Conservation (phyloP, 2,797 vertebrate species). For the Urosaurus nigricauda region DNA sequence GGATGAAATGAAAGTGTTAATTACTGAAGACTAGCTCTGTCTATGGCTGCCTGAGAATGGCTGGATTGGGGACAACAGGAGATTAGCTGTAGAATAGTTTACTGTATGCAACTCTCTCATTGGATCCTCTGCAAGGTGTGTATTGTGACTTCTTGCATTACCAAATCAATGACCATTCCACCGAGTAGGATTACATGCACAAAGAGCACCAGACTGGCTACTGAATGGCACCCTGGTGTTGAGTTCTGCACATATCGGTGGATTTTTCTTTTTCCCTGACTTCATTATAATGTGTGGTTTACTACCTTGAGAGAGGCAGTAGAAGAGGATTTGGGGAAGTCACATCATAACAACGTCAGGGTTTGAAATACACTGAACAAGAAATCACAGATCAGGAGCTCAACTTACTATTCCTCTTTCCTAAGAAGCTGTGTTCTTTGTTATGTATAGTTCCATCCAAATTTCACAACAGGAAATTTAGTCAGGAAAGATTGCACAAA, state of each 20-base stretch:
- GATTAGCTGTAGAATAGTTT: slow-evolving; percentile 10
- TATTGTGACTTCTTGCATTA: not conserved
- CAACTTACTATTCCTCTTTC: not conserved
- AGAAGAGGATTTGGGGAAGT: not conserved
- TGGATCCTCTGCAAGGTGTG: not conserved
- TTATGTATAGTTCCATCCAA: not conserved
- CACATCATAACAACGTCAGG: not conserved
- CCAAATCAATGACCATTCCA: not conserved
- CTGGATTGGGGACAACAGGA: not conserved
- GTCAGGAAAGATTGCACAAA: not conserved
- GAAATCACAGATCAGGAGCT: not conserved
- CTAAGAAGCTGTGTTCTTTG: not conserved
- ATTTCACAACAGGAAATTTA: not conserved
- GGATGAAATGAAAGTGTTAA: not conserved
- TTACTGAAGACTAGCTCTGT: not conserved
- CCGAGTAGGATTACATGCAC: not conserved
- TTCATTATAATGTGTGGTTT: no score
- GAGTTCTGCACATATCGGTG: not conserved
- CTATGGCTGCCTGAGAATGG: not conserved
- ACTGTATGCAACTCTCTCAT: slow-evolving; percentile 24
- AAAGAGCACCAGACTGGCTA: not conserved
- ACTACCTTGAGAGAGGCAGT: no score
- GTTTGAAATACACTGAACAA: not conserved
- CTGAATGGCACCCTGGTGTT: not conserved
- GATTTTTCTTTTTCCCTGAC: not conserved